phyloP scores from a whole-genome alignment of 2,113 vertebrate genomes.

The Polyodon spathula region DNA sequence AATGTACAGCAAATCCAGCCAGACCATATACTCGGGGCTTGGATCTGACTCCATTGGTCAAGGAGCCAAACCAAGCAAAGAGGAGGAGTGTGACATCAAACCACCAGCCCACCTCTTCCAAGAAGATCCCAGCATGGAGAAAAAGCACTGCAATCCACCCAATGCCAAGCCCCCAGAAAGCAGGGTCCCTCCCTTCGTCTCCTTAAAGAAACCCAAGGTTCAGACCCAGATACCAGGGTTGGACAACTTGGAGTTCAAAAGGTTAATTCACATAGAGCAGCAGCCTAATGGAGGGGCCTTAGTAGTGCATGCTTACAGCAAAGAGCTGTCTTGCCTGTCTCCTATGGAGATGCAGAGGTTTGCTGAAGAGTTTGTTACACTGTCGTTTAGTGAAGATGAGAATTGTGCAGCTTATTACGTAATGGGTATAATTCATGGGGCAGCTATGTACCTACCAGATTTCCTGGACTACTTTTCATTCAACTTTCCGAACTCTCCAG shows the following conservation, averaged over 20 bases:
- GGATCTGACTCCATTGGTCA: conserved; percentile 57
- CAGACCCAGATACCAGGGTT: conserved; percentile 61
- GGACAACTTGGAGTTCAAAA: conserved; percentile 77
- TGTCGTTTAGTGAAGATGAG: conserved; percentile 86
- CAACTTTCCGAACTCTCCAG: conserved; percentile 89
- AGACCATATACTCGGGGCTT: conserved; percentile 81
- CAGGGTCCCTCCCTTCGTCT: conserved; percentile 55
- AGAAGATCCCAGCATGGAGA: conserved; percentile 13
- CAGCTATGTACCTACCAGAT: conserved; percentile 87
- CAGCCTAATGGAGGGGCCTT: conserved; percentile 94
- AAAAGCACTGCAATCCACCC: conserved; percentile 25
- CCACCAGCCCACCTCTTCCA: not conserved
- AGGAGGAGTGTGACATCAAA: conserved; percentile 40
- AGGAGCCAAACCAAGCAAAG: conserved; percentile 62
- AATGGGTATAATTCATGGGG: conserved; percentile 93
- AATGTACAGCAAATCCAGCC: conserved; percentile 93
- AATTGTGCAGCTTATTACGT: conserved; percentile 84
- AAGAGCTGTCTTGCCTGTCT: conserved; percentile 83
- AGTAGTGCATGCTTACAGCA: conserved; percentile 84
- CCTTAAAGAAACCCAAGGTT: conserved; percentile 54
- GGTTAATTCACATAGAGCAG: conserved; percentile 84
- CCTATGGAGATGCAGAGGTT: conserved; percentile 82
- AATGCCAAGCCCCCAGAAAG: conserved; percentile 42
- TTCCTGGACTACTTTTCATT: conserved; percentile 96
- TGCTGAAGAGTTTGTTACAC: conserved; percentile 85